Base-by-base conservation (phyloP, 2,888 invertebrate genomes). In the Orthosia incerta region DNA sequence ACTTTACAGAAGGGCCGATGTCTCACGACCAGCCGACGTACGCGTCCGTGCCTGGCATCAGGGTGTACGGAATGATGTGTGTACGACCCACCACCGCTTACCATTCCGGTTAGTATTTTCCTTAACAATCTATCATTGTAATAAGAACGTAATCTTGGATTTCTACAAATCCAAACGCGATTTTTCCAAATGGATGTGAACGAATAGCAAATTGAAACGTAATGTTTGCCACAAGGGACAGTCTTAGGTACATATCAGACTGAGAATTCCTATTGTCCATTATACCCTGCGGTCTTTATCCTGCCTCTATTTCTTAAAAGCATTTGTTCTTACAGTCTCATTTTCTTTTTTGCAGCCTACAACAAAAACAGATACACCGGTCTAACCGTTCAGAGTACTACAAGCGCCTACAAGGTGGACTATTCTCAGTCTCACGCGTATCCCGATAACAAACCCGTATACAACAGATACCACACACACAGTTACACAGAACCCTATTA, bases 51-150 rank as follows among this genome's bases (percentile, higher is more conserved):
- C 99, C 99, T 4, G 99, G 99, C 2, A 99, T 99, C 81, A 97
- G 99, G 83, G 99, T 99, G 0, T 99, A 98, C 90, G 99, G 99
- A 60, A 99, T 99, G 99, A 98, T 99, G 97, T 99, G 99, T 91
- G 98, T 98, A 0, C 95, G 97, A 76, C 97, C 97, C 0, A 93
- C 92, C 3, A 92, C 95, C 39, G 88, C 92, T 74, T 94, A 93
- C 80, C 92, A 94, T 80, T 89, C 93, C 73, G 94, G 95, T 94
- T 76, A 90, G 90, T 88, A 71, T 20, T 39, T 39, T 7, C 39
- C 39, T 31, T 31, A 31, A 31, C 5, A 31, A 31, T 7, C 39
- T 56, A 16, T 45, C 4, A 48, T n/a, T 26, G 31, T 31, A 31
- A 31, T 48, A 63, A 15, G n/a, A 50, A 13, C n/a, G 15, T 13